Evolutionary conservation across 2,888 invertebrate species (phyloP).

Genomic region (Elysia crispata): DNA sequence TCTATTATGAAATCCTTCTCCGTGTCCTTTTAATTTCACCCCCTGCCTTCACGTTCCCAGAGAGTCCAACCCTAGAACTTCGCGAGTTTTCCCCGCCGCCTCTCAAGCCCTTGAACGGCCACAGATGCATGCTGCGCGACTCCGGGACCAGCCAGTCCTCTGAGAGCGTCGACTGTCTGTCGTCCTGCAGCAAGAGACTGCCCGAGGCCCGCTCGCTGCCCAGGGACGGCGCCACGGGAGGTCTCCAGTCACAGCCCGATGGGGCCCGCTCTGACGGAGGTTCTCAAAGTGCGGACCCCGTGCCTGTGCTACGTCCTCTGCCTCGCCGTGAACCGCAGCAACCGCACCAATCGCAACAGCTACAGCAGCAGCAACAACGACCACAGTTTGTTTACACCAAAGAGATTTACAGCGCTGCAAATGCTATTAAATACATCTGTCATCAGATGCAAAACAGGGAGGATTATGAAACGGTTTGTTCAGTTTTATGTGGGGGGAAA

Average conservation of each 20-base stretch:
- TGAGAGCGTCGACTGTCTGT: conserved; percentile 36
- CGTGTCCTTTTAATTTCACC: too few species aligned
- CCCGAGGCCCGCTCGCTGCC: conserved; percentile 91
- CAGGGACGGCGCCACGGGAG: conserved; percentile 96
- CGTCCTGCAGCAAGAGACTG: conserved; percentile 48
- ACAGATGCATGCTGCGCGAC: conserved; percentile 44
- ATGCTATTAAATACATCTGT: conserved; percentile 98
- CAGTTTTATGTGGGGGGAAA: neutral
- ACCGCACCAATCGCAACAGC: conserved; percentile 10
- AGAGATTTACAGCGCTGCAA: conserved; percentile 87
- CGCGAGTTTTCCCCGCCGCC: conserved; percentile 17
- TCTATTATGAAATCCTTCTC: too few species aligned
- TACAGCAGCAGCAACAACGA: neutral
- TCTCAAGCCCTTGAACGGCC: conserved; percentile 7
- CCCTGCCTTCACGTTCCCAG: neutral
- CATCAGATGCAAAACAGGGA: conserved; percentile 98
- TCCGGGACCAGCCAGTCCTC: conserved; percentile 41
- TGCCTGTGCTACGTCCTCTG: conserved; percentile 80
- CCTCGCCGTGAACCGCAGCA: conserved; percentile 3
- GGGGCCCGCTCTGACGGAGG: neutral
- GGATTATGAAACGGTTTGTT: conserved; percentile 94
- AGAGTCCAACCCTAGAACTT: conserved; percentile 41
- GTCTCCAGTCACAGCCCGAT: conserved; percentile 63
- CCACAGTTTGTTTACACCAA: conserved; percentile 81
- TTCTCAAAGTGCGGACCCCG: conserved; percentile 24